Evolutionary conservation across 2,888 invertebrate genomes (phyloP), one percentile per base, ranked within the genome.

Genomic region (Noctua comes): DNA sequence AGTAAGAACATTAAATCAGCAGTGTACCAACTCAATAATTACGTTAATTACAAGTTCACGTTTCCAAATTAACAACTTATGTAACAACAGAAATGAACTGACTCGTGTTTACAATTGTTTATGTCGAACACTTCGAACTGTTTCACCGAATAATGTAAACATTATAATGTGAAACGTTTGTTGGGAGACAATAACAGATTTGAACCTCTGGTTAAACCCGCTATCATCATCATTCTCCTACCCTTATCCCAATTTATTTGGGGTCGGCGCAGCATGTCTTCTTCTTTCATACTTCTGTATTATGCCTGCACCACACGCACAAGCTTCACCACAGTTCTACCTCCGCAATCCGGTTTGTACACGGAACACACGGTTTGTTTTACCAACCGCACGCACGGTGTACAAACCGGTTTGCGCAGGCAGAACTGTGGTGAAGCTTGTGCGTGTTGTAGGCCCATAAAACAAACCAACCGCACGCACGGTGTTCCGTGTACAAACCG

Each of bases 41-140:
- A 84, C 83, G 83, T 79, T 89, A 89, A 89, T 88, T 88, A 81
- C 86, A 83, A 84, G 88, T 81, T 88, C 90, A 90, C 85, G 88
- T 88, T 82, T 81, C 80, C 65, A 80, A 88, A 88, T 85, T 83
- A 90, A 77, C 82, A 77, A 73, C 62, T 84, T 79, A 80, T 80
- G 83, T 84, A 88, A 85, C 72, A 80, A 75, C 80, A 76, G 82
- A 79, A 81, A 68, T 83, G 68, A 79, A 68, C 72, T 57, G 70
- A 82, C 72, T 75, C 64, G 51, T 84, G 72, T 79, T 76, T 81
- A 84, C 79, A 79, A 73, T 77, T 79, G 73, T 77, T 79, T 75
- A 68, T 69, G 66, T 82, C 16, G 46, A 71, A 86, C 73, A 71
- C 40, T 73, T 48, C 57, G 62, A 57, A 73, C 40, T 74, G 77